Conservation (phyloP, 1,140 invertebrate genomes). For the Solenopsis fugax region DNA sequence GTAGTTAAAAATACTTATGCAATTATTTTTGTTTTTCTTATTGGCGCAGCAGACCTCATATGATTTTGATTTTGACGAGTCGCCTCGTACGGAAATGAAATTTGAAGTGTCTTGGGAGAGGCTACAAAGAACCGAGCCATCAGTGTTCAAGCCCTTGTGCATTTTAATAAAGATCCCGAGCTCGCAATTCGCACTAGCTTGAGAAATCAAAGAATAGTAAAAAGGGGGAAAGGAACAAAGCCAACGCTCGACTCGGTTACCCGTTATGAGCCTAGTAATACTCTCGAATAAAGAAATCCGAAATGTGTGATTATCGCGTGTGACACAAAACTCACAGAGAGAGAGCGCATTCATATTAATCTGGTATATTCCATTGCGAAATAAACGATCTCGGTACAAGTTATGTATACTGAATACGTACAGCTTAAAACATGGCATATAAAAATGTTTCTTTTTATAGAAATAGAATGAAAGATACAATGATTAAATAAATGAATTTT, state of each 20-base stretch:
- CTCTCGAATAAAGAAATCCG: neutral
- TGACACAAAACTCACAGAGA: neutral
- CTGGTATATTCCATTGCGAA: neutral
- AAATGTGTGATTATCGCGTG: slow-evolving; percentile 7
- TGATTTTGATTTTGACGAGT: slow-evolving; percentile 47
- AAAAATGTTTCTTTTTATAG: neutral
- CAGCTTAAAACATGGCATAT: neutral
- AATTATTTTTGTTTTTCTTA: slow-evolving; percentile 10
- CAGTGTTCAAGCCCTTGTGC: slow-evolving; percentile 45
- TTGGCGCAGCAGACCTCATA: neutral
- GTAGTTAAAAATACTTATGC: neutral
- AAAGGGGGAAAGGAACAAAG: slow-evolving; percentile 62
- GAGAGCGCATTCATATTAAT: slow-evolving; percentile 1
- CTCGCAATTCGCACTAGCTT: slow-evolving; percentile 48
- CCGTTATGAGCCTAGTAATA: slow-evolving; percentile 60
- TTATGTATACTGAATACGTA: neutral
- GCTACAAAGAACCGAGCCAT: slow-evolving; percentile 8
- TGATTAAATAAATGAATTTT: slow-evolving; percentile 18
- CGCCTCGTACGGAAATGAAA: neutral
- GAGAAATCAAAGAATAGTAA: slow-evolving; percentile 66
- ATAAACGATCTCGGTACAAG: neutral
- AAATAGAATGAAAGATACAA: neutral
- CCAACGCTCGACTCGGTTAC: neutral
- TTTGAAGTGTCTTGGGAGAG: slow-evolving; percentile 49
- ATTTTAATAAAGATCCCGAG: slow-evolving; percentile 72